These are phyloP conservation scores for Choristoneura rosaceana DNA, from an alignment of 2,888 invertebrate genomes.

Conservation along the genomic window DNA sequence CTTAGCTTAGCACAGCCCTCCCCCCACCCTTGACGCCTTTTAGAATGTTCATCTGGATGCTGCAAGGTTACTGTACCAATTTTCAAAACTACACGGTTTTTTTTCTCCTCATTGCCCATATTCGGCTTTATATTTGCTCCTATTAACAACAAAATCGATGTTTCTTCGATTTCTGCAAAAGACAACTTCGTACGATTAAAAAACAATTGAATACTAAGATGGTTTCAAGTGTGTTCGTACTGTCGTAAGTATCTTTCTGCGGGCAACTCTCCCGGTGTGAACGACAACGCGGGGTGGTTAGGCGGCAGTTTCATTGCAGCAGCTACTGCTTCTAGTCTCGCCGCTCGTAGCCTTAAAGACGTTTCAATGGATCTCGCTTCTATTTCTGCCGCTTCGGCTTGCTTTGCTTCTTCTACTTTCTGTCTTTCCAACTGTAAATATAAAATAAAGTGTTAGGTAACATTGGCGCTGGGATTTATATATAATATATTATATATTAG, in stretches of 20 bases:
- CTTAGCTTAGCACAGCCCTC: no score
- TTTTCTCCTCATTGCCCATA: no score
- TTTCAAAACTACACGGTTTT: no score
- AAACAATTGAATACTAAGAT: constrained; percentile 24
- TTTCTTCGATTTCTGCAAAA: background rate
- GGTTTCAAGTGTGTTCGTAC: constrained; percentile 52
- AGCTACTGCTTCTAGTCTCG: constrained; percentile 63
- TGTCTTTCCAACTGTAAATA: constrained; percentile 69
- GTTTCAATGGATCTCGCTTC: constrained; percentile 58
- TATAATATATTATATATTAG: no score
- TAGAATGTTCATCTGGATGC: no score
- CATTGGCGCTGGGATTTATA: no score
- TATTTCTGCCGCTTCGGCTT: constrained; percentile 58
- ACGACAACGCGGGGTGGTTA: constrained; percentile 63
- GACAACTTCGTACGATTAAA: background rate
- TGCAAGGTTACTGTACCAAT: no score
- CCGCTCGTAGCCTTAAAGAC: constrained; percentile 65
- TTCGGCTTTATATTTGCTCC: no score
- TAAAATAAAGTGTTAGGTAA: background rate
- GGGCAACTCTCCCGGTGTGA: constrained; percentile 57
- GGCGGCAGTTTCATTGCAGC: constrained; percentile 64
- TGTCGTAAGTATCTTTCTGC: constrained; percentile 62
- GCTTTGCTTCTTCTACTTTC: constrained; percentile 64
- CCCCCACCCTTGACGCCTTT: no score
- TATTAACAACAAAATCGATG: background rate